Evolutionary conservation across 2,113 vertebrate genomes (phyloP).

Genomic region (Guaruba guarouba): DNA sequence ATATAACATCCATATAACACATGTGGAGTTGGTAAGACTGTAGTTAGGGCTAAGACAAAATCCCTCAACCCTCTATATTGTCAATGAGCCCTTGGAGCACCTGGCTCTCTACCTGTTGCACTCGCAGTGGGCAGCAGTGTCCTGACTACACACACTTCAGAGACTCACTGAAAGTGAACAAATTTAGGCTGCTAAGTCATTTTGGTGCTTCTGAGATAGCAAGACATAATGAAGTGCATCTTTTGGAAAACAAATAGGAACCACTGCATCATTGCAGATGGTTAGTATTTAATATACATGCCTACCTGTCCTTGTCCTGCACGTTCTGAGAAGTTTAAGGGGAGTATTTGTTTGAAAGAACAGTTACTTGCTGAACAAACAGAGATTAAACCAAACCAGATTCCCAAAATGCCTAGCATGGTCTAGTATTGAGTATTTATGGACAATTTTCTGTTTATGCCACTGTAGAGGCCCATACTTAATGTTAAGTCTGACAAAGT

Average conservation of each 20-base stretch:
- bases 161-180: not conserved
- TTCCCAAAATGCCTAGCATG: not conserved
- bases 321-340: not conserved
- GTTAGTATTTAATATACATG: not conserved
- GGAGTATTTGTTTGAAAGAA: not conserved
- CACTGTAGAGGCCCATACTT: fast-evolving
- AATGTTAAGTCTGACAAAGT: not conserved
- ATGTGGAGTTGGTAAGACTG: not conserved
- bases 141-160: not conserved
- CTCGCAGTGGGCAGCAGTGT: not conserved
- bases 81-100: not conserved
- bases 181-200: not conserved
- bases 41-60: not conserved
- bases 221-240: not conserved
- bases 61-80: not conserved
- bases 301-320: not conserved
- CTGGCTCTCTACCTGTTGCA: not conserved
- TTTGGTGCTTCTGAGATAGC: not conserved
- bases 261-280: not conserved
- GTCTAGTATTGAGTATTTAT: not conserved
- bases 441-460: not conserved
- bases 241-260: not conserved
- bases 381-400: not conserved
- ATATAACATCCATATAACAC: not conserved
- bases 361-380: not conserved